These are phyloP conservation scores for Passer domesticus DNA, from an alignment of 2,113 vertebrate species.

Conservation along the genomic window DNA sequence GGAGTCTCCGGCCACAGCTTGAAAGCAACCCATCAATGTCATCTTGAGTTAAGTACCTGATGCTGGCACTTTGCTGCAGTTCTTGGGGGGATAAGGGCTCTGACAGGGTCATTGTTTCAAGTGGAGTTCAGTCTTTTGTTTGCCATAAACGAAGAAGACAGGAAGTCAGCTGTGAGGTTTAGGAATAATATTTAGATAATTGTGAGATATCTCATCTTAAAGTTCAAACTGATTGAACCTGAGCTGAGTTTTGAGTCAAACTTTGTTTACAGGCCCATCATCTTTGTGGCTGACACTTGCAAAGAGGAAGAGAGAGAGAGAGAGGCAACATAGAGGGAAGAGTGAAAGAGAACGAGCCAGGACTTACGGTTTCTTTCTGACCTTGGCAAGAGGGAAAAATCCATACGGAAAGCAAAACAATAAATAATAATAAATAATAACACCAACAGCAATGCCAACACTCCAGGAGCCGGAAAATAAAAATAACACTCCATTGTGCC, in stretches of 20 bases:
- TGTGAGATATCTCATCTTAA: slow-evolving; percentile 74
- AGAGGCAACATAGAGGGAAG: neutral
- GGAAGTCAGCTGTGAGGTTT: slow-evolving; percentile 74
- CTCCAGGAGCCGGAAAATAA: slow-evolving; percentile 30
- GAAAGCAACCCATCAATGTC: slow-evolving; percentile 62
- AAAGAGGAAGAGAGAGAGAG: neutral
- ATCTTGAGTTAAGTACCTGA: slow-evolving; percentile 66
- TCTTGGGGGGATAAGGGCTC: slow-evolving; percentile 55
- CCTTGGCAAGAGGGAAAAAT: slow-evolving; percentile 70
- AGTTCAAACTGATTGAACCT: slow-evolving; percentile 71
- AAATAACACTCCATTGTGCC: slow-evolving; percentile 63
- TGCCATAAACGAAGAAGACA: slow-evolving; percentile 69
- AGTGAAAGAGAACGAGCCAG: slow-evolving; percentile 11
- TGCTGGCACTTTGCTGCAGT: slow-evolving; percentile 48
- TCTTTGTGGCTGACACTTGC: slow-evolving; percentile 48
- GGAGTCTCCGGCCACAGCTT: slow-evolving; percentile 50
- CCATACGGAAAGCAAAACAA: slow-evolving; percentile 66
- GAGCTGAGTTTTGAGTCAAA: slow-evolving; percentile 56
- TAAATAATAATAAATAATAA: slow-evolving; percentile 71
- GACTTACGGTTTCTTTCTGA: slow-evolving; percentile 62
- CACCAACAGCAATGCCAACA: neutral
- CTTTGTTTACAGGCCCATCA: slow-evolving; percentile 67
- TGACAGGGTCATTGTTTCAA: slow-evolving; percentile 59
- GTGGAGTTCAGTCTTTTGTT: slow-evolving; percentile 68
- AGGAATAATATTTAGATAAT: slow-evolving; percentile 80